Evolutionary conservation across 1,140 invertebrate genomes (phyloP), one percentile per base, ranked within the genome.

Genomic region (Heliconius hewitsoni): DNA sequence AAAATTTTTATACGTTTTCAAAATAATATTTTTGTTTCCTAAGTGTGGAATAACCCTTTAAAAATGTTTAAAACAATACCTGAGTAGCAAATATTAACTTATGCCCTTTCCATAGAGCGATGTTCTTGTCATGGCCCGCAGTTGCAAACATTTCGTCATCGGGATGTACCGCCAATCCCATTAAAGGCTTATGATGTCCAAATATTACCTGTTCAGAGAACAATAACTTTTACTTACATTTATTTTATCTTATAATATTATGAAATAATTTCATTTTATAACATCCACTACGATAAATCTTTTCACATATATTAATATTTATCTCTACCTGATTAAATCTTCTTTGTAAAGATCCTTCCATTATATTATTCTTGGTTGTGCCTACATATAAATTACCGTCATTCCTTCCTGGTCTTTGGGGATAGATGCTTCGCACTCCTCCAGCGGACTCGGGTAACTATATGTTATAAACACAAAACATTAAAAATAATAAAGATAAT

Each of bases 331-430:
- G 98, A 84, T 98, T 98, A 88, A 99, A 98, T 88, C 98, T 95
- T 81, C 98, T 95, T 85, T 98, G 97, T 42, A 98, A 90, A 1
- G 98, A 98, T n/a, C 98, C 98, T 91, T 98, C 98, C 80, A 99
- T 94, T 71, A 99, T 98, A 85, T 98, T 97, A 91, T 99, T 99
- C 78, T 97, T 96, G 0, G 97, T 98, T 9, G 98, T 99, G 19
- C 98, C 98, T 9, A 99, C 97, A 88, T 98, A 99, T 74, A 99
- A 97, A 88, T 98, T 98, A 1, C 98, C 97, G 87, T 98, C 98
- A 85, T 98, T 97, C 81, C 97, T 95, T 2, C 97, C 97, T 1
- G 97, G 97, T 74, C 97, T 95, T 92, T 98, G 97, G 1, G 98
- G 98, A 86, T 98, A 98, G 77, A 98, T 97, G 72, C 97, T 98